A percentile compares a stretch with the other conserved stretches of the same genome.
Conservation (phyloP, 2,888 invertebrate genomes). For the Synanthedon tipuliformis region DNA sequence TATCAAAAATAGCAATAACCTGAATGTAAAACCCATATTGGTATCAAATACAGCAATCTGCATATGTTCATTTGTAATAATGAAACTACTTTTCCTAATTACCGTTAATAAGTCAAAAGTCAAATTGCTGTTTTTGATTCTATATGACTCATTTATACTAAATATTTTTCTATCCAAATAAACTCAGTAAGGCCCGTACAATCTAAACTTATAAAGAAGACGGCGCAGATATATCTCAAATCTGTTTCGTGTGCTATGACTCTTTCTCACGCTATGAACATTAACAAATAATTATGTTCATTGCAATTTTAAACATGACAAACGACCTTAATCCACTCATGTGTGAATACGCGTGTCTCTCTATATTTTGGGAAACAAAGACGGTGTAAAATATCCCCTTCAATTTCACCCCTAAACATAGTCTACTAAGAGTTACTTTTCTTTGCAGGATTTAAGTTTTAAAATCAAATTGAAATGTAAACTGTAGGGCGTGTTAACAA, state of each 20-base stretch:
- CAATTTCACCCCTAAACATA: slow-evolving; percentile 7
- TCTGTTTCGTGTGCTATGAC: slow-evolving; percentile 3
- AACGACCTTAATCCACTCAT: slow-evolving; percentile 57
- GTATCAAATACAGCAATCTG: no score
- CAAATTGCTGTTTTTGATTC: no score
- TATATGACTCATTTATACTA: no score
- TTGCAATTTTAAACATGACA: slow-evolving; percentile 57
- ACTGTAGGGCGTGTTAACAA: slow-evolving; percentile 50
- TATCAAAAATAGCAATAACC: no score
- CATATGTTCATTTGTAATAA: no score
- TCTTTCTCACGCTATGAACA: slow-evolving; percentile 48
- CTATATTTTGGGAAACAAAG: slow-evolving; percentile 23
- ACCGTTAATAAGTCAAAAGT: no score
- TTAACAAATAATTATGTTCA: slow-evolving; percentile 50
- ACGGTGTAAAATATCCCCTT: slow-evolving; percentile 7
- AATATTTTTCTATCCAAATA: no score
- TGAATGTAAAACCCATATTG: no score
- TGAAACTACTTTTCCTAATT: no score
- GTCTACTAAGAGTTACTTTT: not conserved
- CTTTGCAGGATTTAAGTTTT: slow-evolving; percentile 9
- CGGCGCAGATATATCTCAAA: not conserved
- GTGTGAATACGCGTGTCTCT: slow-evolving; percentile 48
- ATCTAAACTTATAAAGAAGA: no score
- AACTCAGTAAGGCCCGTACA: no score
- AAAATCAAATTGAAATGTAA: slow-evolving; percentile 49